Conservation (phyloP, 2,888 invertebrate genomes). For the Drosophila affinis region DNA sequence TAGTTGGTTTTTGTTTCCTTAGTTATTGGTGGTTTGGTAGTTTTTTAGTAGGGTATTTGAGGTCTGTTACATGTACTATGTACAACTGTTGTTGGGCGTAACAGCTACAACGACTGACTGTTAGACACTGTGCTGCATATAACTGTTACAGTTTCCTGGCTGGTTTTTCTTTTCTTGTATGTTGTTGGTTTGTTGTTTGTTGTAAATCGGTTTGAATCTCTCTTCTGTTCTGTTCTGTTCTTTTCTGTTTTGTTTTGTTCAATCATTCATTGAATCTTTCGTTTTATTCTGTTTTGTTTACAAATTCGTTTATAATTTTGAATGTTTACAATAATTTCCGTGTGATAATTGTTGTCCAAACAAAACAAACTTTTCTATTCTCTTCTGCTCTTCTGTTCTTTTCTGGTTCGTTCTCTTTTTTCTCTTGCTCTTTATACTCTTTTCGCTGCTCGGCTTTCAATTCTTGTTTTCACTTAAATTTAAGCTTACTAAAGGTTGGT, state of each 20-base stretch:
- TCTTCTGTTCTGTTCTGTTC: slow-evolving; percentile 8
- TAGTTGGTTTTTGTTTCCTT: slow-evolving; percentile 6
- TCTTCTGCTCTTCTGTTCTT: slow-evolving; percentile 12
- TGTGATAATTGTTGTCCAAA: slow-evolving; percentile 36
- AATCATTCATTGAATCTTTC: neutral
- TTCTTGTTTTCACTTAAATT: slow-evolving; percentile 56
- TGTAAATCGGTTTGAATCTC: too few species aligned
- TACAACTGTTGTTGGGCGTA: slow-evolving; percentile 29
- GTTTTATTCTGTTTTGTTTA: slow-evolving; percentile 22
- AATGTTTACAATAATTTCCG: slow-evolving; percentile 14
- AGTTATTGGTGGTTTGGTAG: slow-evolving; percentile 3
- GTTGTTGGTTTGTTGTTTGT: slow-evolving; percentile 3
- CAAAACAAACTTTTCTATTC: slow-evolving; percentile 15
- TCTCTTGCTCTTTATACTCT: slow-evolving; percentile 5
- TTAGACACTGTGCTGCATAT: slow-evolving; percentile 11
- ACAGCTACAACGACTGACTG: slow-evolving; percentile 28
- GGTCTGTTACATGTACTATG: slow-evolving; percentile 34
- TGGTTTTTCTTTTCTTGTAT: neutral
- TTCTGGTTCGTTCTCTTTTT: slow-evolving; percentile 20
- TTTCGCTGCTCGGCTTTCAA: slow-evolving; percentile 14
- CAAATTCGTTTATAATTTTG: slow-evolving; percentile 1
- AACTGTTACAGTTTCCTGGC: slow-evolving; percentile 4
- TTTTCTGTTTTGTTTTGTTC: slow-evolving; percentile 13
- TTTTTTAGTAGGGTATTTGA: slow-evolving; percentile 15
- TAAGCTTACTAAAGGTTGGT: slow-evolving; percentile 59